Conservation (phyloP, 1,140 invertebrate species). For the Heliconius eleuchia region DNA sequence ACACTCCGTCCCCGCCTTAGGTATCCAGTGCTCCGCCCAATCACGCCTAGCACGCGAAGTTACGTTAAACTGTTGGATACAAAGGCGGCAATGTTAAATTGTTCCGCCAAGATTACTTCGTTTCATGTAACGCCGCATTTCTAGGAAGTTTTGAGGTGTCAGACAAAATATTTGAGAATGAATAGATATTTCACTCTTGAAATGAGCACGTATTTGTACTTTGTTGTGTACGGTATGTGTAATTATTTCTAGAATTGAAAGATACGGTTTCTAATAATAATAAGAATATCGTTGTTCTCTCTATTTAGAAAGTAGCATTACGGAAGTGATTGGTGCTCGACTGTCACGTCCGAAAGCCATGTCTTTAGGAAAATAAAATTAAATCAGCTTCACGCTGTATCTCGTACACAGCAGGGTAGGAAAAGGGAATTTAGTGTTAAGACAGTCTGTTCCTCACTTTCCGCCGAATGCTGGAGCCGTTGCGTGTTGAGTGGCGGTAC, state of each 20-base stretch:
- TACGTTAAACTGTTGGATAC: background rate
- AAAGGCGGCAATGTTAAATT: conserved; percentile 54
- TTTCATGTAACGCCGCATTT: conserved; percentile 38
- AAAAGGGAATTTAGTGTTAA: too few relatives aligned
- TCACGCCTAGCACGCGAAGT: conserved; percentile 18
- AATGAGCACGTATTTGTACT: conserved; percentile 18
- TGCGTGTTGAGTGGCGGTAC: too few relatives aligned
- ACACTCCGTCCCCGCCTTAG: conserved; percentile 27
- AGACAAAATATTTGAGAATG: conserved; percentile 21
- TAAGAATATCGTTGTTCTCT: too few relatives aligned
- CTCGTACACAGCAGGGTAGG: too few relatives aligned
- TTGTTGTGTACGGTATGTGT: background rate
- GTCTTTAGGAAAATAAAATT: too few relatives aligned
- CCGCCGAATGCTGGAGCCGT: too few relatives aligned
- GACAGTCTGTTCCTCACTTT: too few relatives aligned
- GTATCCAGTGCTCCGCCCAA: conserved; percentile 21
- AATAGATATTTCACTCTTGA: conserved; percentile 9
- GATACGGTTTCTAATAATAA: too few relatives aligned
- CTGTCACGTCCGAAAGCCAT: too few relatives aligned
- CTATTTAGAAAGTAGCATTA: too few relatives aligned
- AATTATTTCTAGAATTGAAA: background rate
- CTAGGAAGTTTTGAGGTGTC: conserved; percentile 30
- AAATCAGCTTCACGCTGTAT: too few relatives aligned
- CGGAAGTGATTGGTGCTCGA: too few relatives aligned
- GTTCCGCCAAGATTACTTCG: conserved; percentile 54